Conservation (phyloP, 2,888 invertebrate species). For the Schizaphis graminum region DNA sequence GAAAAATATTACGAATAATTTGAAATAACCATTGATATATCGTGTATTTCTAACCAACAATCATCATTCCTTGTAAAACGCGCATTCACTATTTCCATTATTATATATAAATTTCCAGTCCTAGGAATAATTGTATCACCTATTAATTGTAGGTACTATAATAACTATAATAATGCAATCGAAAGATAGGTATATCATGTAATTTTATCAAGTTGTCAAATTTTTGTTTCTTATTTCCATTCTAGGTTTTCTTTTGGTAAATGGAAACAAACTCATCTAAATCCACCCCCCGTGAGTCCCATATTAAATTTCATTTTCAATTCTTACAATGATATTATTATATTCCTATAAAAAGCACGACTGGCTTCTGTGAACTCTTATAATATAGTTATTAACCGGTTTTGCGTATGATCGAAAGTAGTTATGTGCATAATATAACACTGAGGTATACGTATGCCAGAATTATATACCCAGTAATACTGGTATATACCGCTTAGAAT, state of each 20-base stretch:
- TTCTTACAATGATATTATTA: not conserved
- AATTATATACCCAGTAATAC: constrained; percentile 45
- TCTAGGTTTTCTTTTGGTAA: not conserved
- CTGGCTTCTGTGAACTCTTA: constrained; percentile 31
- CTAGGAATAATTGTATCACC: not conserved
- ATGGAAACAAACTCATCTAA: not conserved
- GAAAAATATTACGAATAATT: not conserved
- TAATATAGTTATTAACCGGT: constrained; percentile 29
- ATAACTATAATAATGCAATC: not conserved
- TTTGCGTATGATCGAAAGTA: constrained; percentile 50
- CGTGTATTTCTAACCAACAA: not conserved
- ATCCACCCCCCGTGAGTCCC: not conserved
- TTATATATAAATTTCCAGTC: not conserved
- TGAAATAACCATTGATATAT: not conserved
- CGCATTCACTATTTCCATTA: not conserved
- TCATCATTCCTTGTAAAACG: not conserved
- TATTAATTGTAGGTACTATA: too few species aligned
- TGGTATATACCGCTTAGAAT: constrained; percentile 42
- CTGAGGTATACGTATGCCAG: constrained; percentile 30
- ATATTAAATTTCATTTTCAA: constrained; percentile 42
- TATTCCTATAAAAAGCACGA: constrained; percentile 28
- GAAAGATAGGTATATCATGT: not conserved
- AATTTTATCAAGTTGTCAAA: not conserved
- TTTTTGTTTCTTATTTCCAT: not conserved
- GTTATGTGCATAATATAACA: not conserved